Conservation (phyloP, 2,888 invertebrate species). For the Amiota communis region DNA sequence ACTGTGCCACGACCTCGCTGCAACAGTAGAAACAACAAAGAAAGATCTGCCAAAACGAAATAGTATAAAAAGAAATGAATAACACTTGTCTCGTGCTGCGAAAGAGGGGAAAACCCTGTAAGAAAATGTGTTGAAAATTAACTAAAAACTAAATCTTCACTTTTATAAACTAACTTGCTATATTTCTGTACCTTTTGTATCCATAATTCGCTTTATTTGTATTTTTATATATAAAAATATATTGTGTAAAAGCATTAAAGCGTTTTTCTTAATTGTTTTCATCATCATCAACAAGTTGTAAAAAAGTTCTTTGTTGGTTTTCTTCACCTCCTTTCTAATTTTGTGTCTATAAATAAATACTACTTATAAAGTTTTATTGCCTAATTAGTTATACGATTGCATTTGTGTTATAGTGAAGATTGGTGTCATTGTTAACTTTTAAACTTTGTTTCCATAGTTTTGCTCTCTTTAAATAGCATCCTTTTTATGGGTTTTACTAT, state of each 20-base stretch:
- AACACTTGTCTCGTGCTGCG: no score
- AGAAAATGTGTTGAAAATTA: background rate
- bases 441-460: background rate
- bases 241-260: background rate
- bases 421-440: background rate
- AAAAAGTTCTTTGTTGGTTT: background rate
- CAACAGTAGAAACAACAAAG: background rate
- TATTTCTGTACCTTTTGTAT: no score
- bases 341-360: no score
- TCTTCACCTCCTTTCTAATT: no score
- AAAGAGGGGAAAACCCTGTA: no score
- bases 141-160: background rate
- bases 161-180: no score
- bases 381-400: background rate
- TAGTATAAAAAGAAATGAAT: background rate
- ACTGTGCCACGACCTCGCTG: constrained; percentile 7
- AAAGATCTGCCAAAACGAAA: background rate
- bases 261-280: background rate
- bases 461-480: background rate
- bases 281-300: constrained; percentile 22
- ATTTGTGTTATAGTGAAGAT: background rate
- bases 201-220: no score
- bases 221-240: background rate
- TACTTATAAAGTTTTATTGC: constrained; percentile 21
- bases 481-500: background rate